Conservation (phyloP, 2,888 invertebrate genomes). For the Erebia ligea region DNA sequence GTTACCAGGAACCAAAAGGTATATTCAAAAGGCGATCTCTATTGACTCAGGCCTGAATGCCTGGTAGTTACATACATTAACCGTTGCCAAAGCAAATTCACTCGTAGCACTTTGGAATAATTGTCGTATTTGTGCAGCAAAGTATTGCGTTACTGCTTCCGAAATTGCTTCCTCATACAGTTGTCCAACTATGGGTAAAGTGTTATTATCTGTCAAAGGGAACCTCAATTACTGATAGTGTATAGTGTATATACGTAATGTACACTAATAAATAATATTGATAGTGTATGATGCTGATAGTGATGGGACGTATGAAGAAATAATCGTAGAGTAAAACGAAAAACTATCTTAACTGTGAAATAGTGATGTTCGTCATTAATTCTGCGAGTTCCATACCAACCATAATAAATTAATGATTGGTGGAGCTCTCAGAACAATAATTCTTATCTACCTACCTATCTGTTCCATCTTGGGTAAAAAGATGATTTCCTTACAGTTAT, state of each 20-base stretch:
- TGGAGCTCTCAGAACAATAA: no score
- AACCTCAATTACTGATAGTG: constrained; percentile 62
- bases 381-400: no score
- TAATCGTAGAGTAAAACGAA: no score
- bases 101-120: no score
- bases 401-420: no score
- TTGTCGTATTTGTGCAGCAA: not conserved
- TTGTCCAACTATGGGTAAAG: not conserved
- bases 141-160: not conserved
- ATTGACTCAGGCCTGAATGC: constrained; percentile 23
- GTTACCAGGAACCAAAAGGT: constrained; percentile 11
- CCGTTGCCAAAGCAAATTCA: not conserved
- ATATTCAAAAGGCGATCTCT: constrained; percentile 23
- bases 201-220: constrained; percentile 21
- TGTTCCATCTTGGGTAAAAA: not conserved
- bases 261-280: constrained; percentile 45
- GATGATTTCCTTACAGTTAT: not conserved
- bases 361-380: no score
- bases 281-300: constrained; percentile 22
- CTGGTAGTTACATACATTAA: not conserved
- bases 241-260: constrained; percentile 51
- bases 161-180: not conserved
- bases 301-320: not conserved
- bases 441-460: no score
- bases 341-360: no score